phyloP scores from a whole-genome alignment of 2,888 invertebrate genomes.

The Pheosia tremula region DNA sequence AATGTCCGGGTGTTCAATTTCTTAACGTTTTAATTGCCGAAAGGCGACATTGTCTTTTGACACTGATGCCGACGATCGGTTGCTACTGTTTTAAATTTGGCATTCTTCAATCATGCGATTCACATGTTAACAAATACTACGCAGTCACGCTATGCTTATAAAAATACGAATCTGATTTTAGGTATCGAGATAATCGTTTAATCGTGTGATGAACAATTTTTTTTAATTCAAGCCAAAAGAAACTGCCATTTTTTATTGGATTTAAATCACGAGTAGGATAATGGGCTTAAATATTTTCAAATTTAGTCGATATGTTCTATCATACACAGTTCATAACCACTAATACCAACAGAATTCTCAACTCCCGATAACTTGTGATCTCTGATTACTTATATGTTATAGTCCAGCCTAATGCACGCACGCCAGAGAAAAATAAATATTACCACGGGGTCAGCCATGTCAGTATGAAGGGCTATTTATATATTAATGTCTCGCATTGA shows the following conservation, averaged over 20 bases:
- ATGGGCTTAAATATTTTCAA: no score
- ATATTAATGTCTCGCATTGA: not conserved
- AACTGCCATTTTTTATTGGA: no score
- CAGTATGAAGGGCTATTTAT: not conserved
- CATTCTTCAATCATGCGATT: slow-evolving; percentile 46
- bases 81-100: slow-evolving; percentile 49
- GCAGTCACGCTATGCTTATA: slow-evolving; percentile 19
- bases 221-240: no score
- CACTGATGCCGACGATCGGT: slow-evolving; percentile 53
- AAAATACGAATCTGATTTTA: not conserved
- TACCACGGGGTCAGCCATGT: not conserved
- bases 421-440: no score
- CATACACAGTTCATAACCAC: no score
- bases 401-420: no score
- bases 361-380: no score
- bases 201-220: not conserved
- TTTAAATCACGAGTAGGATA: no score
- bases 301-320: no score
- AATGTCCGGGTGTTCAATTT: slow-evolving; percentile 50
- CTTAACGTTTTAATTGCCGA: slow-evolving; percentile 59
- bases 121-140: slow-evolving; percentile 46
- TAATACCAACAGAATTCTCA: no score
- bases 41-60: slow-evolving; percentile 1
- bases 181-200: not conserved
- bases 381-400: no score